Evolutionary conservation across 37 sponge, comb jelly and placozoan genomes (phyloP).

Genomic region (Agelas oroides): DNA sequence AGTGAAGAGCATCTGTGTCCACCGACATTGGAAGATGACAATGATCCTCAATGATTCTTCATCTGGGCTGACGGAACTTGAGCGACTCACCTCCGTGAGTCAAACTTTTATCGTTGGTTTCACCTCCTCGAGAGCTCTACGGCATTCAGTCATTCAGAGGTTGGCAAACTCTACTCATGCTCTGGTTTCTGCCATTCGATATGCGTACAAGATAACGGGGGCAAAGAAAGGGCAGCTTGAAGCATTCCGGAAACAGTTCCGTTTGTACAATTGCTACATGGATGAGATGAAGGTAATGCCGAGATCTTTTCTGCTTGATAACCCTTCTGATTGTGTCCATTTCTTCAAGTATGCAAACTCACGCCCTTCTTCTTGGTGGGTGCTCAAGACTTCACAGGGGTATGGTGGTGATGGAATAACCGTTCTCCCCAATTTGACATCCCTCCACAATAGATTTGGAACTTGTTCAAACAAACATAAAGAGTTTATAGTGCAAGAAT

Average conservation of each 20-base stretch:
- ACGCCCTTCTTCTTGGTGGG: conserved; percentile 54
- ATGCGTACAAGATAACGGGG: conserved; percentile 74
- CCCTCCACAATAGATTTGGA: conserved; percentile 47
- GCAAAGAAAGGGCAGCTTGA: conserved; percentile 70
- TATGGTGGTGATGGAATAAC: conserved; percentile 81
- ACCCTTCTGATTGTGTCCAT: conserved; percentile 42
- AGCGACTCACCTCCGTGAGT: neutral
- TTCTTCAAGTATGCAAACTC: conserved; percentile 65
- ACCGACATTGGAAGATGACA: conserved; percentile 36
- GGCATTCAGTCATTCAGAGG: conserved; percentile 3
- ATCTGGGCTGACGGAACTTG: neutral
- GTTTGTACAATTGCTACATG: conserved; percentile 60
- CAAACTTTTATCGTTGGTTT: conserved; percentile 27
- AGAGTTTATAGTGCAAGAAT: conserved; percentile 75
- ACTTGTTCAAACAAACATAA: conserved; percentile 20
- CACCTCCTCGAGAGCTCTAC: conserved; percentile 41
- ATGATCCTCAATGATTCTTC: conserved; percentile 35
- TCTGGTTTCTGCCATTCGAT: conserved; percentile 47
- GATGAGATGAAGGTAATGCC: conserved; percentile 70
- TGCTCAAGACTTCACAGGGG: conserved; percentile 76
- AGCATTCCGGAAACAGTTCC: conserved; percentile 33
- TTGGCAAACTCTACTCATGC: conserved; percentile 29
- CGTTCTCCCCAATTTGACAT: conserved; percentile 35
- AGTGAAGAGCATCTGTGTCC: conserved; percentile 9
- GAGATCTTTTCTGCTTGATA: conserved; percentile 65